These are phyloP conservation scores for Strigamia maritima DNA, from an alignment of 2,888 invertebrate genomes.

Conservation along the genomic window DNA sequence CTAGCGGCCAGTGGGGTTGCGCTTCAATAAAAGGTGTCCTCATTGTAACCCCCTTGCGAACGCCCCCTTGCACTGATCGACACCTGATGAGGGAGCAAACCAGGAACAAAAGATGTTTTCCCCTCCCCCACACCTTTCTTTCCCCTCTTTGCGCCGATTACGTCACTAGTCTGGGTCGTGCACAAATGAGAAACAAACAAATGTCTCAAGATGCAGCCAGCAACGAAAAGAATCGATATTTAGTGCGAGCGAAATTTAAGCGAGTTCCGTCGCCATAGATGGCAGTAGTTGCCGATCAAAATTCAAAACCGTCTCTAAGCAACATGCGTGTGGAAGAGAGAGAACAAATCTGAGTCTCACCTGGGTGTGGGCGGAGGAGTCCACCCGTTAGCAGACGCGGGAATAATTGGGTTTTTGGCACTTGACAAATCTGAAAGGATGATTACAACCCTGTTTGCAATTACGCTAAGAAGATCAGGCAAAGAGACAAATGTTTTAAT, in stretches of 20 bases:
- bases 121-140: slow-evolving; percentile 24
- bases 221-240: slow-evolving; percentile 17
- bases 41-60: slow-evolving; percentile 25
- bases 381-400: slow-evolving; percentile 22
- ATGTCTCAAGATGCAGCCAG: slow-evolving; percentile 13
- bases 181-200: slow-evolving; percentile 27
- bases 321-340: slow-evolving; percentile 6
- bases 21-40: slow-evolving; percentile 24
- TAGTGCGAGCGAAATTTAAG: slow-evolving; percentile 14
- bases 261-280: slow-evolving; percentile 21
- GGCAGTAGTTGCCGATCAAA: slow-evolving; percentile 29
- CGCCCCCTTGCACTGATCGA: slow-evolving; percentile 24
- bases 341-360: slow-evolving; percentile 23
- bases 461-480: slow-evolving; percentile 6
- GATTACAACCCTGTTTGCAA: slow-evolving; percentile 11
- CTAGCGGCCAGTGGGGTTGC: slow-evolving; percentile 8
- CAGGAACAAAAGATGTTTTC: slow-evolving; percentile 2
- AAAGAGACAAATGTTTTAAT: not conserved
- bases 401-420: slow-evolving; percentile 15
- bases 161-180: slow-evolving; percentile 18
- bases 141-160: slow-evolving; percentile 1
- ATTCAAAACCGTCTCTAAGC: slow-evolving; percentile 22
- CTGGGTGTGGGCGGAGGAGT: slow-evolving; percentile 27
- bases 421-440: slow-evolving; percentile 4
- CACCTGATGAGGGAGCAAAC: slow-evolving; percentile 26